Evolutionary conservation across 1,140 invertebrate genomes (phyloP), one percentile per base, ranked within the genome.

Genomic region (Aricia agestis): DNA sequence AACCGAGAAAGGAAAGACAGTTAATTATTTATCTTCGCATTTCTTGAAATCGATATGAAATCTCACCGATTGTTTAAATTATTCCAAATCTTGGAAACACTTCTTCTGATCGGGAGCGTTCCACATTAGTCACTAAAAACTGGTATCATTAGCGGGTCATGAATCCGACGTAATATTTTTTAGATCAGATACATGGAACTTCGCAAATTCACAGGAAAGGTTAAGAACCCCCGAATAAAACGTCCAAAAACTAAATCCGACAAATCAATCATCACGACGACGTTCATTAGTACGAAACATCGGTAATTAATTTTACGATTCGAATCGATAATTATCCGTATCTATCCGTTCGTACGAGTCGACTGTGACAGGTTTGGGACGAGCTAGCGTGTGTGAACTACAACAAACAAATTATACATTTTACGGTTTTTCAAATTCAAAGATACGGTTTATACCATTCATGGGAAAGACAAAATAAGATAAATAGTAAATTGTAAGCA

Each of bases 391-490:
- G 74, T 76, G 74, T 76, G 72, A 76, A 76, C 72, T 71, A 72
- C 71, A 73, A 74, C 76, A 76, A 76, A 78, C 74, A 72, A 72
- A 75, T 68, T 67, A 76, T 70, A 69, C 13, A 32, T 73, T 78
- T 78, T 74, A 74, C 71, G 74, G 74, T 73, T 71, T 57, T 76
- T 74, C 70, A 72, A 32, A 67, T 63, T 65, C 41, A 19, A 71
- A 67, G 65, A 59, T 66, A 72, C 63, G 70, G 68, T 61, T 71
- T 45, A 65, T 59, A 63, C 67, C 61, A 70, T 76, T 69, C 72
- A 78, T 78, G 76, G 74, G 76, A 78, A 77, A 75, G 31, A 70
- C 72, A 66, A 74, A 15, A 15, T 6, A 15, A 9, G 45, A 52
- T 52, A 52, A 52, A 52, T 69, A 45, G 65, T 70, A 76, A 79